phyloP scores from a whole-genome alignment of 2,888 invertebrate species.

The Ophion costatus region DNA sequence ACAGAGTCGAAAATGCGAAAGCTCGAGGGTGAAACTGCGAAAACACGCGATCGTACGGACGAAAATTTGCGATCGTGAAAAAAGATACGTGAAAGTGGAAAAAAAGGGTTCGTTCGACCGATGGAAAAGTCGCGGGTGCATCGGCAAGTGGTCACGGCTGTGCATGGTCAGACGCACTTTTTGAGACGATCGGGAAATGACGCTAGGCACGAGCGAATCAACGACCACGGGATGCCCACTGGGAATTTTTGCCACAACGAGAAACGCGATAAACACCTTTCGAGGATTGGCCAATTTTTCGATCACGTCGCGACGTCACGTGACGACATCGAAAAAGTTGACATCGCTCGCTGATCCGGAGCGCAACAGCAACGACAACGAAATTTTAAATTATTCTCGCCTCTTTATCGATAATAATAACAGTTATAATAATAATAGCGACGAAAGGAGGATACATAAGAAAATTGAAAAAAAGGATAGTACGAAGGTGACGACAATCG shows the following conservation, averaged over 20 bases:
- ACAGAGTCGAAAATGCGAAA: too few species aligned
- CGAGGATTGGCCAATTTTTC: slow-evolving; percentile 13
- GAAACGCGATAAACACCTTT: slow-evolving; percentile 15
- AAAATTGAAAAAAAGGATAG: slow-evolving; percentile 17
- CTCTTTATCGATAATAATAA: slow-evolving; percentile 20
- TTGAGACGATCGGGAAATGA: slow-evolving; percentile 55
- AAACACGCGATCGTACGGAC: too few species aligned
- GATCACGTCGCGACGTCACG: background rate
- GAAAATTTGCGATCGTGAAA: too few species aligned
- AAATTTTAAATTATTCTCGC: slow-evolving; percentile 37
- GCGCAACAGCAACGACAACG: slow-evolving; percentile 53
- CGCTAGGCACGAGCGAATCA: slow-evolving; percentile 34
- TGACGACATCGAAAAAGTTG: slow-evolving; percentile 27
- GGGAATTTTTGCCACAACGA: slow-evolving; percentile 7
- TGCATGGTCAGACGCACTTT: slow-evolving; percentile 14
- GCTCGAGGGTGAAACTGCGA: too few species aligned
- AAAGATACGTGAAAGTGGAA: background rate
- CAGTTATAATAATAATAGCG: background rate
- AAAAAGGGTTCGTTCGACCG: background rate
- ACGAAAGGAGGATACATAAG: background rate
- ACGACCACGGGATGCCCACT: slow-evolving; percentile 37
- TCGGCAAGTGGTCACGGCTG: slow-evolving; percentile 22
- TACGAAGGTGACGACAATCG: slow-evolving; percentile 62
- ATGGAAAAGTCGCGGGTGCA: background rate
- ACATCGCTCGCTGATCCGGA: slow-evolving; percentile 24